Percentiles rank a stretch among this genome's conserved stretches.
These are phyloP conservation scores for Pangasianodon hypophthalmus DNA, from an alignment of 2,113 vertebrate genomes.

Conservation along the genomic window DNA sequence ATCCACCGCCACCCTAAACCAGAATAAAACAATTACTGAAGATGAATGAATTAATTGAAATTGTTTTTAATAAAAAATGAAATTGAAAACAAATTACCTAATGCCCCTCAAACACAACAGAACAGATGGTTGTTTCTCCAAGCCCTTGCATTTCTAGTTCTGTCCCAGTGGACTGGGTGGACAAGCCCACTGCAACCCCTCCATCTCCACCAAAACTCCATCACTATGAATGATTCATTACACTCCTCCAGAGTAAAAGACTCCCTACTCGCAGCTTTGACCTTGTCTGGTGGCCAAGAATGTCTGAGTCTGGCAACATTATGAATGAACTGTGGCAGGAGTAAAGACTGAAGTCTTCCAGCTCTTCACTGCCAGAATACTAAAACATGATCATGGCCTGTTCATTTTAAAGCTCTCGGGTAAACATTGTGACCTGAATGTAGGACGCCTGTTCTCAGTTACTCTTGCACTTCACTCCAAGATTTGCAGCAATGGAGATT, in stretches of 20 bases:
- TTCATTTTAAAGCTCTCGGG: not conserved
- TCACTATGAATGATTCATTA: conserved; percentile 14
- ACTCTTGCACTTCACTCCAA: not conserved
- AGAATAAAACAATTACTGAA: not conserved
- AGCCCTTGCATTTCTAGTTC: not conserved
- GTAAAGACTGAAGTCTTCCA: conserved; percentile 1
- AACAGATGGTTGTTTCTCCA: not conserved
- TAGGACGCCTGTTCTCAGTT: not conserved
- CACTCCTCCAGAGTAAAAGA: not conserved
- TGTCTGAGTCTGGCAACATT: not conserved
- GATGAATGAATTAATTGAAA: not conserved
- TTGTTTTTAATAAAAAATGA: not conserved
- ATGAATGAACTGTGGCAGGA: conserved; percentile 15
- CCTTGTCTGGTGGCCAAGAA: conserved; percentile 24
- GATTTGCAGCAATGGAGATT: not conserved
- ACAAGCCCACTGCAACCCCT: not conserved
- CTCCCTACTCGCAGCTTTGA: conserved; percentile 11
- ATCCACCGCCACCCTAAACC: not conserved
- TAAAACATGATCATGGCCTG: not conserved
- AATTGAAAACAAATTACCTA: not conserved
- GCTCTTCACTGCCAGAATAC: not conserved
- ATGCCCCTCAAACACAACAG: not conserved
- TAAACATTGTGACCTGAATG: not conserved
- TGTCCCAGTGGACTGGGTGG: conserved; percentile 1
- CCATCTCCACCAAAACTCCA: not conserved